Evolutionary conservation across 2,113 vertebrate genomes (phyloP).

Genomic region (Syngnathus typhle): DNA sequence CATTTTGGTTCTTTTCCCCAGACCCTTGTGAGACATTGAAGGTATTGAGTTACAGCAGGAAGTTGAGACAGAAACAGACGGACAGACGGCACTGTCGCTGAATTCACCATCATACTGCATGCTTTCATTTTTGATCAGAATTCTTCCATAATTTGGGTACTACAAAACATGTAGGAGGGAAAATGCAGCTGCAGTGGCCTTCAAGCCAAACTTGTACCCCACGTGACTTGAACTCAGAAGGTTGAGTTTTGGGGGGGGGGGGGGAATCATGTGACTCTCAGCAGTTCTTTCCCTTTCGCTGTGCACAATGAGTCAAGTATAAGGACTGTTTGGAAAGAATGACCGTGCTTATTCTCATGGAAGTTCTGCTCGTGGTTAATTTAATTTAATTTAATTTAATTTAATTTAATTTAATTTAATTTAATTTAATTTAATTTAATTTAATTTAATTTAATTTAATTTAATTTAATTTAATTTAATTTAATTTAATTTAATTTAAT

Average conservation of each 20-base stretch:
- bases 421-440: no score
- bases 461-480: no score
- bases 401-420: no score
- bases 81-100: conserved; percentile 14
- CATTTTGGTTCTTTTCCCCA: conserved; percentile 27
- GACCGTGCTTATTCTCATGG: conserved; percentile 21
- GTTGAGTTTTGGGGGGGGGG: conserved; percentile 23
- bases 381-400: conserved; percentile 12
- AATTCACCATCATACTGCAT: neutral
- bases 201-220: neutral
- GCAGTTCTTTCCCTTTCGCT: neutral
- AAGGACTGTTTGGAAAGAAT: conserved; percentile 21
- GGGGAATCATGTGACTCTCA: conserved; percentile 29
- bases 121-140: conserved; percentile 2
- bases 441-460: no score
- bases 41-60: conserved; percentile 14
- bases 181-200: neutral
- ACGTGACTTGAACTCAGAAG: conserved; percentile 20
- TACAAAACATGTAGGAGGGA: neutral
- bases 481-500: no score
- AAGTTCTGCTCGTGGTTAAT: no score
- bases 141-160: neutral
- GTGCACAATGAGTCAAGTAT: conserved; percentile 21
- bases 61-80: neutral
- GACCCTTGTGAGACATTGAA: conserved; percentile 8